Evolutionary conservation across 2,113 vertebrate species (phyloP), one percentile per base, ranked within the genome.

Genomic region (Peromyscus leucopus): DNA sequence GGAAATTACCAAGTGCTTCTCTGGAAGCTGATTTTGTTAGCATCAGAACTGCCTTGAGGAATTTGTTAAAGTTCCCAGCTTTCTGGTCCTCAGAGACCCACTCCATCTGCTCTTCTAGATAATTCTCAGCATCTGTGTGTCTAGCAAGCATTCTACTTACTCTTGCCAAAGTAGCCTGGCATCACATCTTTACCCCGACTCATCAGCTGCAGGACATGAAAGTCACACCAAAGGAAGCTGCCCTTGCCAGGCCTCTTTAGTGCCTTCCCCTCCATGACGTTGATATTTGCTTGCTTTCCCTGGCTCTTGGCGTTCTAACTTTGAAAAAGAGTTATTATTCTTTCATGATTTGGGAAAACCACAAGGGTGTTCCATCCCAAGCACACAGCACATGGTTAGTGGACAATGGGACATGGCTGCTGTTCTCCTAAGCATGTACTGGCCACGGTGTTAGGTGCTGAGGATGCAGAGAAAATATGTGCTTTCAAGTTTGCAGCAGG

Each of bases 111-210:
- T 93, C 86, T 74, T 57, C 57, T 48, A n/a, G 61, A 33, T 67
- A n/a, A 67, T 74, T 89, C 79, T 90, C 33, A 63, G 86, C 79
- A 89, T 93, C 71, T 89, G 55, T 88, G 55, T 26, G 59, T 95
- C 74, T 65, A 72, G 63, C 59, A 90, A 46, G 9, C 6, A 48
- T 33, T 26, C 10, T 28, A 21, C 15, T 5, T 69, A 31, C 17
- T 42, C 1, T 69, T 91, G 82, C 39, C 42, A 1, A 63, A 69
- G 42, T 15, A 26, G 9, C 61, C 57, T 65, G 57, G 31, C 22
- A 89, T 12, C 31, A 22, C 24, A 8, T 80, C 57, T 76, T 16
- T 51, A 7, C 21, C 21, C 15, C 6, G 28, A 0, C 36, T 88
- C 93, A 19, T 89, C 7, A 76, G 7, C 16, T 57, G 5, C 28